These are phyloP conservation scores for Timema podura DNA, from an alignment of 2,888 invertebrate species.

Conservation along the genomic window DNA sequence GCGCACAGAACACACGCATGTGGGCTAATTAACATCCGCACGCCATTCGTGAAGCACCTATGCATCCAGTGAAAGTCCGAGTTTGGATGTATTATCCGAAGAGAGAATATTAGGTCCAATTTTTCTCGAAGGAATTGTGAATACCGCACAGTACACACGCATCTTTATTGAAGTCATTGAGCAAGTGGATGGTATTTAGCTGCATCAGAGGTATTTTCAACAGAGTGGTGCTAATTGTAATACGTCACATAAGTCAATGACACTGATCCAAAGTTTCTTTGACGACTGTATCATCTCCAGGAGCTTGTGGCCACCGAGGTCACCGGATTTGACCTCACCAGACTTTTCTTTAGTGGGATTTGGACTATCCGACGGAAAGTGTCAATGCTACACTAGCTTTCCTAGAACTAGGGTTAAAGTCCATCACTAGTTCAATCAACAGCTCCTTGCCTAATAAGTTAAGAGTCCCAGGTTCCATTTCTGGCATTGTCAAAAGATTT, in stretches of 20 bases:
- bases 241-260: not conserved
- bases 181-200: constrained; percentile 2
- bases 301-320: constrained; percentile 1
- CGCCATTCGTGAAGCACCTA: constrained; percentile 1
- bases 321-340: constrained; percentile 1
- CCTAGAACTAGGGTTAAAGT: no score
- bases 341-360: no score
- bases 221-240: not conserved
- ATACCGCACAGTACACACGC: not conserved
- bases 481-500: no score
- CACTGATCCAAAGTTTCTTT: constrained; percentile 12
- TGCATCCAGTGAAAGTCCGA: not conserved
- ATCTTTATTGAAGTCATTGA: not conserved
- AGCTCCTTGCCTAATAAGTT: no score
- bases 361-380: no score
- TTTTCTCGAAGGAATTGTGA: not conserved
- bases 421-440: no score
- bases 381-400: no score
- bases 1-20: not conserved
- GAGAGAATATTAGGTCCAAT: not conserved
- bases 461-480: no score
- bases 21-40: not conserved
- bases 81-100: not conserved
- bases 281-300: not conserved
- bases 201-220: not conserved